phyloP scores from a whole-genome alignment of 2,888 invertebrate genomes.

The Keiferia lycopersicella region DNA sequence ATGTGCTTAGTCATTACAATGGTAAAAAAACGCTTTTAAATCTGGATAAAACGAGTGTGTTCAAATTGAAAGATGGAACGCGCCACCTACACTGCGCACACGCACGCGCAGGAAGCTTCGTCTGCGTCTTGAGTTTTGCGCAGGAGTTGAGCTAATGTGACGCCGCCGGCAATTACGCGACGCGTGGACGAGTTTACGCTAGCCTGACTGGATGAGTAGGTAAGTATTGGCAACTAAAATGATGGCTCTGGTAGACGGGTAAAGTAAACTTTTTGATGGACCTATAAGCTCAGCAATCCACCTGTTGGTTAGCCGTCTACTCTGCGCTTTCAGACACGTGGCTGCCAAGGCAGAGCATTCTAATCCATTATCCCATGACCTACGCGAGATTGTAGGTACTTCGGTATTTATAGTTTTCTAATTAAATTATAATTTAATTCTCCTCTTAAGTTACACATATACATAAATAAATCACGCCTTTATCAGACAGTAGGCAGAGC shows the following conservation, averaged over 20 bases:
- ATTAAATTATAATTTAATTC: too few species aligned
- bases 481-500: too few species aligned
- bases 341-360: too few species aligned
- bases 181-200: slow-evolving; percentile 34
- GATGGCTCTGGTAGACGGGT: too few species aligned
- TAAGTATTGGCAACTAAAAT: neutral
- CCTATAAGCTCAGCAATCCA: too few species aligned
- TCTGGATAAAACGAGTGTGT: slow-evolving; percentile 14
- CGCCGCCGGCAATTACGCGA: slow-evolving; percentile 48
- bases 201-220: neutral
- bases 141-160: slow-evolving; percentile 53
- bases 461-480: too few species aligned
- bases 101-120: slow-evolving; percentile 39
- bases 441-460: too few species aligned
- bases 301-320: too few species aligned
- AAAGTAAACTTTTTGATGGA: too few species aligned
- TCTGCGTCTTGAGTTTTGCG: slow-evolving; percentile 35
- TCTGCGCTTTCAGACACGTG: too few species aligned
- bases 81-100: slow-evolving; percentile 22
- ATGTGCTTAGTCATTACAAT: too few species aligned
- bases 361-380: neutral
- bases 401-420: too few species aligned
- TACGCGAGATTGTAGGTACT: neutral
- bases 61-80: slow-evolving; percentile 21
- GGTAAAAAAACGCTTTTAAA: neutral